A percentile compares a stretch with the other conserved stretches of the same genome.
Evolutionary conservation across 2,888 invertebrate genomes (phyloP).

Genomic region (Smittia sp.): DNA sequence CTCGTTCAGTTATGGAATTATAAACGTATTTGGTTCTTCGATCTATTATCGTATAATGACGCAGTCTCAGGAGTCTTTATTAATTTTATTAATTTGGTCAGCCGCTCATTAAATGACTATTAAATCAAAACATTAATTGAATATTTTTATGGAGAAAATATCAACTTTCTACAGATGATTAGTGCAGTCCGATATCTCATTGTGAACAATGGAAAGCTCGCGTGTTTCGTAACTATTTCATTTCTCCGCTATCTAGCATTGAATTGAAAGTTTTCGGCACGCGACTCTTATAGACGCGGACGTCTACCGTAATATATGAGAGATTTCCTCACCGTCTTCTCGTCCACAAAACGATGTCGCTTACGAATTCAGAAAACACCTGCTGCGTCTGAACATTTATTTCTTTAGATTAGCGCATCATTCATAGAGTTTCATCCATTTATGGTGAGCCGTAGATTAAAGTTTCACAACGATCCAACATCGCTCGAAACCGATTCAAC

Average conservation of each 20-base stretch:
- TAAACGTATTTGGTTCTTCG: neutral
- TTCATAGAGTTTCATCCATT: neutral
- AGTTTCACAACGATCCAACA: neutral
- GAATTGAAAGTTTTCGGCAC: slow-evolving; percentile 24
- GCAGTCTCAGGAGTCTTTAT: slow-evolving; percentile 2
- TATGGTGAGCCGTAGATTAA: neutral
- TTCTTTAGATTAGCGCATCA: slow-evolving; percentile 1
- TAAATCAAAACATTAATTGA: slow-evolving; percentile 14
- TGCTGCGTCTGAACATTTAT: slow-evolving; percentile 1
- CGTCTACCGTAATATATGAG: neutral
- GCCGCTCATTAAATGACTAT: slow-evolving; percentile 3
- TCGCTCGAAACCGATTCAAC: neutral
- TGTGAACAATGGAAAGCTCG: neutral
- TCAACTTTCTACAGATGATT: slow-evolving; percentile 23
- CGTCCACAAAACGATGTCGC: neutral
- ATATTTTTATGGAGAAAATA: slow-evolving; percentile 17
- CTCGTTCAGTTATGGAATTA: neutral
- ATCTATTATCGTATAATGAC: neutral
- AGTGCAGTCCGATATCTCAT: neutral
- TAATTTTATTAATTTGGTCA: slow-evolving; percentile 12
- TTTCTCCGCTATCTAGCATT: neutral
- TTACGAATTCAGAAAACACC: slow-evolving; percentile 6
- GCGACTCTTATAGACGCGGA: neutral
- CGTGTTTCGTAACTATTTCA: slow-evolving; percentile 11
- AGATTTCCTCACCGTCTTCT: neutral